Evolutionary conservation across 37 sponge, comb jelly and placozoan species (phyloP).

Genomic region (Beroe ovata): DNA sequence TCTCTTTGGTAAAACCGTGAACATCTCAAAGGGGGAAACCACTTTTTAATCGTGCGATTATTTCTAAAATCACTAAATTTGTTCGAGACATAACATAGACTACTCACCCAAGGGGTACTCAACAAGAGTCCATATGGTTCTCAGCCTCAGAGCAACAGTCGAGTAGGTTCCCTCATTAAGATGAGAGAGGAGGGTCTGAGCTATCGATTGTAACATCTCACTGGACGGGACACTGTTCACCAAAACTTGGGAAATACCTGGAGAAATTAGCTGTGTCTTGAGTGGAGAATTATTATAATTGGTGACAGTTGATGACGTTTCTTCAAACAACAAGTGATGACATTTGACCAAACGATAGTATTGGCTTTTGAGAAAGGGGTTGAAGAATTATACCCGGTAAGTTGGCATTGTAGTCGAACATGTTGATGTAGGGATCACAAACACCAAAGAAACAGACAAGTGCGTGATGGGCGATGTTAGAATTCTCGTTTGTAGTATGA

Average conservation of each 20-base stretch:
- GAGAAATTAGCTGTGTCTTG: neutral
- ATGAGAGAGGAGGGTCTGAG: slow-evolving; percentile 25
- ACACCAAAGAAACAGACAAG: slow-evolving; percentile 40
- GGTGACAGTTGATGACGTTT: too few relatives aligned
- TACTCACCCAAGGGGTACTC: slow-evolving; percentile 26
- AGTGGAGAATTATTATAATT: too few relatives aligned
- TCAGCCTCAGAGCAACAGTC: slow-evolving; percentile 23
- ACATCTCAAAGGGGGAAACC: too few relatives aligned
- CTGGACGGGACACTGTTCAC: slow-evolving; percentile 33
- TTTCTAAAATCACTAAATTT: too few relatives aligned
- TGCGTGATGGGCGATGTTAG: neutral
- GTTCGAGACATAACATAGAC: too few relatives aligned
- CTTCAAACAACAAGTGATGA: too few relatives aligned
- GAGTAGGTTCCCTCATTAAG: slow-evolving; percentile 51
- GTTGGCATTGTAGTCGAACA: slow-evolving; percentile 50
- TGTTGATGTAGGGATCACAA: slow-evolving; percentile 49
- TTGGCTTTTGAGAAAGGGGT: too few relatives aligned
- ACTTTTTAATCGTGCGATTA: too few relatives aligned
- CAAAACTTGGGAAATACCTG: slow-evolving; percentile 24
- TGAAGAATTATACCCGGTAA: too few relatives aligned
- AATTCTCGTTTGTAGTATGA: neutral
- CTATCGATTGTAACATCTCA: slow-evolving; percentile 16
- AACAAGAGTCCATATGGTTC: slow-evolving; percentile 54
- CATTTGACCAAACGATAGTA: too few relatives aligned
- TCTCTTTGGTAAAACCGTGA: too few relatives aligned